phyloP scores from a whole-genome alignment of 2,888 invertebrate genomes.

The Netelia inedita region DNA sequence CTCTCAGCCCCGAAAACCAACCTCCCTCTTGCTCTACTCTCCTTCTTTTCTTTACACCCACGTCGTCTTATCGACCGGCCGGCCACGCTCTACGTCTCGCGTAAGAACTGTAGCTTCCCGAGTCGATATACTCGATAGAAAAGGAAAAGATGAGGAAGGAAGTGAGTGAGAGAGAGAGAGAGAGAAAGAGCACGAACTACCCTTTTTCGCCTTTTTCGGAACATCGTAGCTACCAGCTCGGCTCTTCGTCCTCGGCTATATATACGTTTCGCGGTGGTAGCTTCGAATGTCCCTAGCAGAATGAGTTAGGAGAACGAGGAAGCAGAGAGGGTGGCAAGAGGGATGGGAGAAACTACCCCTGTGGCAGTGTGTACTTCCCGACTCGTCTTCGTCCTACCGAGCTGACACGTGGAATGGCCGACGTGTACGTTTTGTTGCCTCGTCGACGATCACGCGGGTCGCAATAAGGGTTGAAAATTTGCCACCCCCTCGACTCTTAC shows the following conservation, averaged over 20 bases:
- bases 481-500: no score
- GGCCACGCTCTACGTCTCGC: conserved; percentile 54
- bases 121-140: conserved; percentile 22
- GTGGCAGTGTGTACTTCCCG: background rate
- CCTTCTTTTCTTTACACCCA: conserved; percentile 27
- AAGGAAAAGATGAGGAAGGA: conserved; percentile 33
- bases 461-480: background rate
- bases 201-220: conserved; percentile 36
- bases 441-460: conserved; percentile 7
- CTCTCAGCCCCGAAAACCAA: conserved; percentile 32
- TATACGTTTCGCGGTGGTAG: background rate
- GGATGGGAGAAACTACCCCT: conserved; percentile 14
- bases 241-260: conserved; percentile 8
- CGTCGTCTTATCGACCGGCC: conserved; percentile 67
- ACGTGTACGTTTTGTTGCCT: background rate
- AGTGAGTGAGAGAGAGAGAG: conserved; percentile 12
- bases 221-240: conserved; percentile 19
- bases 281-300: conserved; percentile 28
- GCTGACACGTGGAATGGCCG: conserved; percentile 3
- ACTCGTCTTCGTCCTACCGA: conserved; percentile 1
- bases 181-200: conserved; percentile 3
- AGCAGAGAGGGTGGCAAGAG: background rate
- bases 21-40: conserved; percentile 26
- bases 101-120: conserved; percentile 47
- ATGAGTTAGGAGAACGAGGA: conserved; percentile 35